Percentiles rank a stretch among this genome's conserved stretches.
These are phyloP conservation scores for Papilio demoleus DNA, from an alignment of 2,888 invertebrate species.

Conservation along the genomic window DNA sequence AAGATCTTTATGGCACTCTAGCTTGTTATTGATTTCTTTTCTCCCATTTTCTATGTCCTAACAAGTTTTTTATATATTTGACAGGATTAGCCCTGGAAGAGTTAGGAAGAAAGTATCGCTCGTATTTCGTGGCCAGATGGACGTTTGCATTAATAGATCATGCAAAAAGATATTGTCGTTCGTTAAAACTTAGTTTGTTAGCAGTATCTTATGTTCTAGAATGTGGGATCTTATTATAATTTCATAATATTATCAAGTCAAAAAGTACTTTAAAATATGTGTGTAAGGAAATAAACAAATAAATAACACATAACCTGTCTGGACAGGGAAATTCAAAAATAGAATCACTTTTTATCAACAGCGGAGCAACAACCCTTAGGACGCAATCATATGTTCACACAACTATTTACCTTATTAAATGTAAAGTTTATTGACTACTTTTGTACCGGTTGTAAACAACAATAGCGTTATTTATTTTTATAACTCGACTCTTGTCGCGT, in stretches of 20 bases:
- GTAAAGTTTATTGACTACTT: constrained; percentile 41
- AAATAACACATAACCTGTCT: constrained; percentile 3
- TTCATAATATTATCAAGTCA: too few species aligned
- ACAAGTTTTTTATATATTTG: too few species aligned
- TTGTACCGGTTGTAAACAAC: constrained; percentile 12
- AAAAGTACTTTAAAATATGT: constrained; percentile 1
- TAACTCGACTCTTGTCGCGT: neutral
- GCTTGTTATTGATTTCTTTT: too few species aligned
- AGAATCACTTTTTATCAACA: constrained; percentile 41
- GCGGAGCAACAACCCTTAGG: constrained; percentile 36
- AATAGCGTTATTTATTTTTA: constrained; percentile 14
- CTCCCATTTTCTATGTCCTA: too few species aligned
- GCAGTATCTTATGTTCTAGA: neutral
- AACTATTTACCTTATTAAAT: constrained; percentile 40
- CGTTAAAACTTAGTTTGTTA: too few species aligned
- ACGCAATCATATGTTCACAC: constrained; percentile 40
- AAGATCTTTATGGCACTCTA: too few species aligned
- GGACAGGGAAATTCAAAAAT: constrained; percentile 39
- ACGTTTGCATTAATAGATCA: neutral
- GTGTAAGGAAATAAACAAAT: constrained; percentile 28
- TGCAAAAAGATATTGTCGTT: neutral
- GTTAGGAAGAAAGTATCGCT: too few species aligned
- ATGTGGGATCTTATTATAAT: neutral
- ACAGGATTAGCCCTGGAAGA: too few species aligned
- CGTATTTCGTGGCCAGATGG: too few species aligned